Conservation (phyloP, 2,113 vertebrate genomes). For the Penelope pileata region DNA sequence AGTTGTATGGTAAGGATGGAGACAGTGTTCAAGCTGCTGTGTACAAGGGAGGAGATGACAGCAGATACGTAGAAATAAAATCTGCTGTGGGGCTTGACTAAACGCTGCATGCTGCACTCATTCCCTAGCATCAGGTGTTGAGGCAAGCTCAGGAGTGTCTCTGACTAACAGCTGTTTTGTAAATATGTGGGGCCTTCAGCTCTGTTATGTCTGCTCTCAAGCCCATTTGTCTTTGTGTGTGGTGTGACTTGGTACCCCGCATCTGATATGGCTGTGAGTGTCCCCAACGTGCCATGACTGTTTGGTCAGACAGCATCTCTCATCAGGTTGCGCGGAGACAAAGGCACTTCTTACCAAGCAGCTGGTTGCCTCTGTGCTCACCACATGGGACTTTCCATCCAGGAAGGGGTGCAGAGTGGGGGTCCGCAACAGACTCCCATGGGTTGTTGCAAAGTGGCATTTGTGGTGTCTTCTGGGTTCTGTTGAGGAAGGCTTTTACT, state of each 20-base stretch:
- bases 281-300: rapidly evolving
- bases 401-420: neutral
- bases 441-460: neutral
- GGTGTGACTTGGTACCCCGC: neutral
- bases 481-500: neutral
- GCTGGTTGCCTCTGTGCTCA: neutral
- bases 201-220: neutral
- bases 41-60: neutral
- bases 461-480: neutral
- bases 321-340: neutral
- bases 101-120: neutral
- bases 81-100: neutral
- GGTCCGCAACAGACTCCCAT: neutral
- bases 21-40: neutral
- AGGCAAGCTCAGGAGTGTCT: neutral
- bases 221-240: neutral
- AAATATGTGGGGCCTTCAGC: neutral
- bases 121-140: neutral
- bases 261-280: neutral
- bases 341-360: neutral
- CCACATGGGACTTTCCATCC: neutral
- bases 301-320: neutral
- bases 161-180: neutral
- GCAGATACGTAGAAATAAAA: slow-evolving; percentile 6
- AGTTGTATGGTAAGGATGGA: neutral